Evolutionary conservation across 2,113 vertebrate genomes (phyloP).

Genomic region (Amphilophus citrinellus): DNA sequence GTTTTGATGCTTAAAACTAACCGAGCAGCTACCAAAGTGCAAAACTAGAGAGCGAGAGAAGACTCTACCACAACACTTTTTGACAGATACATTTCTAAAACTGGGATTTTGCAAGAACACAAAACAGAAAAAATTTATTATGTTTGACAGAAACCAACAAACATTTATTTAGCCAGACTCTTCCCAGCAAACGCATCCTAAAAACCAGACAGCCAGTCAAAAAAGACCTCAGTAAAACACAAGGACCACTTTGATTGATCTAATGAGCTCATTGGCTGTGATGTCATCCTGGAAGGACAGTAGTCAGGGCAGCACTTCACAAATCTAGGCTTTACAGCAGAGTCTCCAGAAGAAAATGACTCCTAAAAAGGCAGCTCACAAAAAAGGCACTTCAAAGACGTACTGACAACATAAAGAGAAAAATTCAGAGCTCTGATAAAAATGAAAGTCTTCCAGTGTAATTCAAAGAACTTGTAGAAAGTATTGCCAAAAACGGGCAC

Average conservation of each 20-base stretch:
- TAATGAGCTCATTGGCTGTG: conserved; percentile 52
- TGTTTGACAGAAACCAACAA: neutral
- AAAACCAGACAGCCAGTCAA: neutral
- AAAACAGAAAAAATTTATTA: conserved; percentile 25
- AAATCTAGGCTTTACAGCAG: conserved; percentile 43
- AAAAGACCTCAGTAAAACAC: conserved; percentile 32
- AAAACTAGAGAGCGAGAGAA: neutral
- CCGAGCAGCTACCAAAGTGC: neutral
- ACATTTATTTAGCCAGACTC: neutral
- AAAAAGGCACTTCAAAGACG: conserved; percentile 50
- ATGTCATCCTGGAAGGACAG: conserved; percentile 47
- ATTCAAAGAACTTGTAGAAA: conserved; percentile 35
- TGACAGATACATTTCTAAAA: neutral
- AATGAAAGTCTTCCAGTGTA: conserved; percentile 33
- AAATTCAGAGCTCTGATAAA: conserved; percentile 20
- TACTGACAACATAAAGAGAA: neutral
- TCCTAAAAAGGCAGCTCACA: conserved; percentile 21
- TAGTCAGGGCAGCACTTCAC: conserved; percentile 42
- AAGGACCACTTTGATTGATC: conserved; percentile 43
- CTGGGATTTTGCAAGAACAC: neutral
- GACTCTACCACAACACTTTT: neutral
- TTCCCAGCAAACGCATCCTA: neutral
- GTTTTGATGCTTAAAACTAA: no score
- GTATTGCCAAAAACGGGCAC: neutral
- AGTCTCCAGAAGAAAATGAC: conserved; percentile 24